These are phyloP conservation scores for Luffia ferchaultella DNA, from an alignment of 2,888 invertebrate species.

Conservation along the genomic window DNA sequence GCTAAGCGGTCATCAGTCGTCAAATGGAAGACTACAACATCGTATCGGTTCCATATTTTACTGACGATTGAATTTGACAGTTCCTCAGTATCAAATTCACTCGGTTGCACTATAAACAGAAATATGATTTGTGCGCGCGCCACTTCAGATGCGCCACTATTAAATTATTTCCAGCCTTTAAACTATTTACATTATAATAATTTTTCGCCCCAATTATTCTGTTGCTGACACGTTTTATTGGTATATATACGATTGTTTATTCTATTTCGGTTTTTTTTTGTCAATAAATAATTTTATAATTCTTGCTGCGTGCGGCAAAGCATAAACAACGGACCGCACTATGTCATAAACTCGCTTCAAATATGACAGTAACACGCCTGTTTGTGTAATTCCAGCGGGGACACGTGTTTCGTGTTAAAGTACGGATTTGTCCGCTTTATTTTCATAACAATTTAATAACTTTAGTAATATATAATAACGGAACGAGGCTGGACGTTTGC, in stretches of 20 bases:
- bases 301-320: constrained; percentile 26
- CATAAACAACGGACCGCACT: constrained; percentile 1
- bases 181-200: constrained; percentile 65
- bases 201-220: constrained; percentile 59
- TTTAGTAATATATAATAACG: too few species aligned
- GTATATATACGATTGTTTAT: constrained; percentile 53
- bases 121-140: constrained; percentile 45
- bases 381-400: background rate
- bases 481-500: too few species aligned
- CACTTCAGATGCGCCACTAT: constrained; percentile 44
- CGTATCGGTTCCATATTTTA: too few species aligned
- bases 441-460: too few species aligned
- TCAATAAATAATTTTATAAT: constrained; percentile 47
- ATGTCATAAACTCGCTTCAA: background rate
- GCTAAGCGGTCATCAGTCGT: too few species aligned
- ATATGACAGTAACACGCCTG: background rate
- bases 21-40: too few species aligned
- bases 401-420: too few species aligned
- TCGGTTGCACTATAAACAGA: constrained; percentile 18
- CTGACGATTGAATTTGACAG: too few species aligned
- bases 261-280: constrained; percentile 3
- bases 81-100: background rate
- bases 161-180: constrained; percentile 51
- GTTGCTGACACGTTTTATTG: constrained; percentile 56
- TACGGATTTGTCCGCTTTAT: too few species aligned